These are phyloP conservation scores for Pedetes capensis DNA, from an alignment of 2,113 vertebrate genomes.

Conservation along the genomic window DNA sequence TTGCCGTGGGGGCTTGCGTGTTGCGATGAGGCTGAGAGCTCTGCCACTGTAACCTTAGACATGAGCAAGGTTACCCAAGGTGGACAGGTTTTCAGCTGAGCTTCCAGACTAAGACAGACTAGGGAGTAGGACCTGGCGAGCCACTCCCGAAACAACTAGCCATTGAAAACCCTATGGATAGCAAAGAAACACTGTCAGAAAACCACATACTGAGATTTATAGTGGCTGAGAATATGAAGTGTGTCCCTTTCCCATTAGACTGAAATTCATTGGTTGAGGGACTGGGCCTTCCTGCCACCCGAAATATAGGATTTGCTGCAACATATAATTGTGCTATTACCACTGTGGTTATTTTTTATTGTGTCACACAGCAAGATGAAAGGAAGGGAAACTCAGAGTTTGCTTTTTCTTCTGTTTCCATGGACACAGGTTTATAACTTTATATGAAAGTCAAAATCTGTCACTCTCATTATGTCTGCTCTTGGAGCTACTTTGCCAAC, in stretches of 20 bases:
- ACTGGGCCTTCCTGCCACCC: conserved; percentile 65
- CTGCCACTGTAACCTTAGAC: no score
- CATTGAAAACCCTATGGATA: no score
- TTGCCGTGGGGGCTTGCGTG: no score
- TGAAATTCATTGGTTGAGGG: conserved; percentile 34
- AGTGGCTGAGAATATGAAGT: background rate
- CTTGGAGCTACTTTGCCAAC: conserved; percentile 74
- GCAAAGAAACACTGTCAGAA: no score
- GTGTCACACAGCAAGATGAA: conserved; percentile 51
- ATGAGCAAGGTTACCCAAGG: no score
- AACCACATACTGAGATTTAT: background rate
- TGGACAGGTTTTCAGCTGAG: no score
- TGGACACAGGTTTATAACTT: conserved; percentile 85
- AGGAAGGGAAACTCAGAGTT: conserved; percentile 77
- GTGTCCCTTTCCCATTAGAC: conserved; percentile 41
- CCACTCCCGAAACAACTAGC: no score
- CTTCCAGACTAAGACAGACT: no score
- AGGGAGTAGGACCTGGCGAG: no score
- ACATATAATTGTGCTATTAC: conserved; percentile 75
- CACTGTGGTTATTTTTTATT: conserved; percentile 71
- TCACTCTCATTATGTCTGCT: conserved; percentile 81
- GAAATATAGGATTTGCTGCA: conserved; percentile 64
- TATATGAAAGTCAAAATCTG: conserved; percentile 79
- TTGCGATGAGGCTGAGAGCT: no score
- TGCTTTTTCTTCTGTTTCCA: conserved; percentile 85